Evolutionary conservation across 2,797 vertebrate genomes (phyloP), one percentile per base, ranked within the genome.

Genomic region (Lagodon rhomboides): DNA sequence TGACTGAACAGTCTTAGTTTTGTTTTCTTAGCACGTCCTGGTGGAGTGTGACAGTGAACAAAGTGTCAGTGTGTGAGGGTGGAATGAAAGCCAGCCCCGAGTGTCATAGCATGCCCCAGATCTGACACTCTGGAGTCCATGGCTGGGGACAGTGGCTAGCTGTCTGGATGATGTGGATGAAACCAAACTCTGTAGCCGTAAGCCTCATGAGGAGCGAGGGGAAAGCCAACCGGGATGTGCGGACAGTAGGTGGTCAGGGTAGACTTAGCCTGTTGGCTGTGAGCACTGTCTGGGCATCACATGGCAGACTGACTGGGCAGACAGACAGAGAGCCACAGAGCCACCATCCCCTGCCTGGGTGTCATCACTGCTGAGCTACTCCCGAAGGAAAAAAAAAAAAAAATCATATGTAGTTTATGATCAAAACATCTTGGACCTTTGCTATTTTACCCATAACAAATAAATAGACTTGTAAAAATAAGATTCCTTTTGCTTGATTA

Each of bases 21-120:
- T 93, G 90, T 95, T 94, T 96, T 95, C 94, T 69, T 86, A 53
- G 91, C 95, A 95, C 95, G 94, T 95, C 89, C 89, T 68, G 85
- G 54, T 25, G 77, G 89, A 93, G 90, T 86, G 90, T 93, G 93
- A 89, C 86, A 73, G 79, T 50, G 86, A 94, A 88, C 82, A 93
- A 90, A 94, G 92, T 86, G 87, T 87, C 75, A 82, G 87, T 87
- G 77, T 90, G 77, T 88, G 92, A 93, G 87, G 83, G 72, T 70
- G 90, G 91, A 84, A 84, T 85, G 86, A 92, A 90, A 89, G 91
- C 84, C 90, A 86, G 82, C 73, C 49, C 71, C 16, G 53, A 86
- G 86, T 90, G 87, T 90, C 88, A 89, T 80, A 72, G 87, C 79
- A 59, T 87, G 88, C 69, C 85, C 90, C 87, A 92, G 87, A 92